These are phyloP conservation scores for Neopipo cinnamomea DNA, from an alignment of 2,113 vertebrate species.

Conservation along the genomic window DNA sequence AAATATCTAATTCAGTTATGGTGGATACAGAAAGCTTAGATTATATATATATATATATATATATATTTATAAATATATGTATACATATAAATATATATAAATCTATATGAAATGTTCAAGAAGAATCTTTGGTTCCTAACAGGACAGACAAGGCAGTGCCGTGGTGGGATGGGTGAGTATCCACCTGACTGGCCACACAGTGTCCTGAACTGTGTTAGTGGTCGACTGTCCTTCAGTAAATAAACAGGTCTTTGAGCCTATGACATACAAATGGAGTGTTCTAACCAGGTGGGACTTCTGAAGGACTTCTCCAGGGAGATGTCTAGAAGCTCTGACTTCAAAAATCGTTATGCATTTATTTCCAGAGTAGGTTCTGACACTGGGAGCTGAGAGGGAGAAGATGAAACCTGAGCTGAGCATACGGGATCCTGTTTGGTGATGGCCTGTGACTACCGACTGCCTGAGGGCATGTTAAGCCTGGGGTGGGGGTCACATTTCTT, in stretches of 20 bases:
- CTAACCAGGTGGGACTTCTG: background rate
- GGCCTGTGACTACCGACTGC: background rate
- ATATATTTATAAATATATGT: too few relatives aligned
- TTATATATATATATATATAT: too few relatives aligned
- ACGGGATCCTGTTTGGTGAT: background rate
- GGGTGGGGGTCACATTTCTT: background rate
- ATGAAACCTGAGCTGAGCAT: background rate
- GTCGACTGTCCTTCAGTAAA: background rate
- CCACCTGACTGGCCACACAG: background rate
- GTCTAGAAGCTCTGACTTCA: background rate
- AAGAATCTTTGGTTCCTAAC: background rate
- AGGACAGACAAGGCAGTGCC: background rate
- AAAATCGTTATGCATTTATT: background rate
- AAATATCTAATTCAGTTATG: background rate
- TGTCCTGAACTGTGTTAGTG: background rate
- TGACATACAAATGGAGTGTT: background rate
- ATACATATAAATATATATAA: too few relatives aligned
- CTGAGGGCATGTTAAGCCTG: accelerated
- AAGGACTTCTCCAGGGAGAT: background rate
- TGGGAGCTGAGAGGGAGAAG: background rate
- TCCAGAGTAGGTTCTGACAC: background rate
- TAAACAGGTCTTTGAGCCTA: background rate
- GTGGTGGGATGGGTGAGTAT: background rate
- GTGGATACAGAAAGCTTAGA: background rate
- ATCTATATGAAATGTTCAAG: background rate